These are phyloP conservation scores for Elegia similella DNA, from an alignment of 2,888 invertebrate genomes.

Conservation along the genomic window DNA sequence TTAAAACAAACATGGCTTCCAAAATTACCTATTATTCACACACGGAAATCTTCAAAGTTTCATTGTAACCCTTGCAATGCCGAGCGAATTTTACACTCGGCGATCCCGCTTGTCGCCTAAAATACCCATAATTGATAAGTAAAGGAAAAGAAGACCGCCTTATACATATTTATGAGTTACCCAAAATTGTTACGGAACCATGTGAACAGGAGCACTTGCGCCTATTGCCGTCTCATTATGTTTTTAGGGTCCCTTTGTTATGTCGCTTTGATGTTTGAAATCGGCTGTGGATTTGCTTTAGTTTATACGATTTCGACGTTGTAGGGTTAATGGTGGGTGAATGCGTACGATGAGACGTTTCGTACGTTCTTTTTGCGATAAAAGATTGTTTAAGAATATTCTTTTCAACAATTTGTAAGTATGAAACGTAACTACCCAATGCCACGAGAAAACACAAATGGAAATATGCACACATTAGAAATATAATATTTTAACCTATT, in stretches of 20 bases:
- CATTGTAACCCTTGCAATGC: conserved; percentile 64
- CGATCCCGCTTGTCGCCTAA: conserved; percentile 66
- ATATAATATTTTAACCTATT: too few species aligned
- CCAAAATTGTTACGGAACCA: conserved; percentile 76
- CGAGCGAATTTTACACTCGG: conserved; percentile 54
- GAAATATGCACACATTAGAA: too few species aligned
- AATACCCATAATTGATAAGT: conserved; percentile 81
- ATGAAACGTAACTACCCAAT: too few species aligned
- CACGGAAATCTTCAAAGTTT: conserved; percentile 47
- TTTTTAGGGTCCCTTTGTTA: conserved; percentile 76
- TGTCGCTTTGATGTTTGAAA: conserved; percentile 74
- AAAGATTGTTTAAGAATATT: conserved; percentile 1
- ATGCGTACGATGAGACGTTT: background rate
- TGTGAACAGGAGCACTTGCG: conserved; percentile 77
- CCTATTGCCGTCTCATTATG: conserved; percentile 73
- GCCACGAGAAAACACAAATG: too few species aligned
- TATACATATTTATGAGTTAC: conserved; percentile 79
- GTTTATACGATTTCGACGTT: conserved; percentile 50
- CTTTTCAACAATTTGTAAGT: too few species aligned
- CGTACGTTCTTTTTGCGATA: background rate
- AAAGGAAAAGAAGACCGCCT: conserved; percentile 77
- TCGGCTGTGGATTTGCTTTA: conserved; percentile 61
- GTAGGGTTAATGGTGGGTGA: conserved; percentile 35
- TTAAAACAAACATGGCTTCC: background rate
- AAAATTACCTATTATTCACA: conserved; percentile 25